Evolutionary conservation across 1,140 invertebrate species (phyloP), one percentile per base, ranked within the genome.

Genomic region (Aphaenogaster rudis): DNA sequence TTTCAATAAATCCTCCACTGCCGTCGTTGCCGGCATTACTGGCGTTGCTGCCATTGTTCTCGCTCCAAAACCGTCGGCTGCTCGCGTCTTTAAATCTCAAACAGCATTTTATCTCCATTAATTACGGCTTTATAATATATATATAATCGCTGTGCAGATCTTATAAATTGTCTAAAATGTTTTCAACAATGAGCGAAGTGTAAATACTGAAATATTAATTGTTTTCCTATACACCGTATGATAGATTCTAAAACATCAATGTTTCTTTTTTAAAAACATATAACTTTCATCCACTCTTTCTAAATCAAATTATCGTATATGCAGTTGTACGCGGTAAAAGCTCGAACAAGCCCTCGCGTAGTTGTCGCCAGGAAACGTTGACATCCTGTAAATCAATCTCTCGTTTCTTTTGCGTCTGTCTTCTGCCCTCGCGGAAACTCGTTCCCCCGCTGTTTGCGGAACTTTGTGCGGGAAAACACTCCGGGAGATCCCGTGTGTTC

Each of bases 361-460:
- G 67, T 50, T 61, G 76, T 54, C 72, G 74, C 72, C 88, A 86
- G 72, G 87, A 86, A 89, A 80, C 66, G 77, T 72, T 89, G 88
- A 90, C 88, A 79, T 87, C 71, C 77, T 77, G 69, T 67, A 57
- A 89, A 89, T 87, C 88, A 82, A 90, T 87, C 88, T 74, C 42
- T 89, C 59, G 50, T 88, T 66, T 66, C 71, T 78, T 86, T 71
- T 59, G 72, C 21, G 66, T 79, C 87, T 86, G 42, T 17, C 63
- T 89, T 63, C 9, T 77, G 72, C 57, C 54, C 54, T 76, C 63
- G 2, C 42, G 66, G 36, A 69, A 81, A 72, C 63, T 87, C 84
- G 88, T 82, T 39, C 17, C 72, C 3, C 52, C 45, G 39, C 57
- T 89, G 84, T 89, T 90, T 78, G 82, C 77, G 52, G 52, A 90